Percentiles rank a stretch among this genome's conserved stretches.
These are phyloP conservation scores for Epistrophella euchroma DNA, from an alignment of 2,888 invertebrate species.

Conservation along the genomic window DNA sequence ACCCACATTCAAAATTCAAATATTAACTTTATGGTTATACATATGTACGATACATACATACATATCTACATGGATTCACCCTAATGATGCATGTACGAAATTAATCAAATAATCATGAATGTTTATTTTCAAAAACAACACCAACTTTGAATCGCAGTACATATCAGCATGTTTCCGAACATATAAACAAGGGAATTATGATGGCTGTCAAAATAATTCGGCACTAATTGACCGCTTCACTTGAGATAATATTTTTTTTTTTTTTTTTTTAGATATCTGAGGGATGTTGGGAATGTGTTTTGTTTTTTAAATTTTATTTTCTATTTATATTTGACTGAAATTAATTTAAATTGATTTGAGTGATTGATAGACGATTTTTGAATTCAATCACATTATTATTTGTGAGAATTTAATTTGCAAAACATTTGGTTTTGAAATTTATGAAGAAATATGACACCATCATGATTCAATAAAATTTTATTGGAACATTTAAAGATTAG, in stretches of 20 bases:
- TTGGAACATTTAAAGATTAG: too few relatives aligned
- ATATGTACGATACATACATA: too few relatives aligned
- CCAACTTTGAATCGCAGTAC: neutral
- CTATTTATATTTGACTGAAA: neutral
- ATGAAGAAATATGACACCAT: neutral
- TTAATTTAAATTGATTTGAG: constrained; percentile 4
- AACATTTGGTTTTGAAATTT: neutral
- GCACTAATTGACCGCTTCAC: constrained; percentile 6
- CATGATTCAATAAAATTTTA: neutral
- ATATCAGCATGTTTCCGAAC: neutral
- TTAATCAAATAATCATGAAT: constrained; percentile 13
- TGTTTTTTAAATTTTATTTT: neutral
- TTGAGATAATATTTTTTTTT: constrained; percentile 8
- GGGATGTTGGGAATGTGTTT: neutral
- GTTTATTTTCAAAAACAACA: constrained; percentile 8
- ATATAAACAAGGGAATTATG: neutral
- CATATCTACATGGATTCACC: neutral
- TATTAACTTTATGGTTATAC: constrained; percentile 13
- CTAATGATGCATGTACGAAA: constrained; percentile 16
- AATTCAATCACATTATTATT: neutral
- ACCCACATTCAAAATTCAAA: constrained; percentile 19
- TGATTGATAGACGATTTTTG: constrained; percentile 4
- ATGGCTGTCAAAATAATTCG: constrained; percentile 17
- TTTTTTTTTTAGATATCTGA: neutral
- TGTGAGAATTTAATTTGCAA: neutral